A percentile compares a stretch with the other conserved stretches of the same genome.
These are phyloP conservation scores for Balanococcus diminutus DNA, from an alignment of 2,888 invertebrate species.

Conservation along the genomic window DNA sequence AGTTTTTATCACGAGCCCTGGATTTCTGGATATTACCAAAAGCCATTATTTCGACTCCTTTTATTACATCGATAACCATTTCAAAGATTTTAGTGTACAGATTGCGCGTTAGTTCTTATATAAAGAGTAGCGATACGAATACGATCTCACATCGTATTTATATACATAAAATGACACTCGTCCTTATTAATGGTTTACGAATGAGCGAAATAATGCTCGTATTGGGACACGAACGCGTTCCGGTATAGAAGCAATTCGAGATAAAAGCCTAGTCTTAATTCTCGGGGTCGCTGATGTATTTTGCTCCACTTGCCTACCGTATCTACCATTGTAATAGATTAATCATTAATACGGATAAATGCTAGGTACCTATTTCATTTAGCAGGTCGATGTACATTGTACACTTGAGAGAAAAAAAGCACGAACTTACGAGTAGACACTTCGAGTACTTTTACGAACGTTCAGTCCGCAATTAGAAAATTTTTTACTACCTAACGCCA, in stretches of 20 bases:
- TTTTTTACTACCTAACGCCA: neutral
- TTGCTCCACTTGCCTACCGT: neutral
- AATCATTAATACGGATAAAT: conserved; percentile 13
- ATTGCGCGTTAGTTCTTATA: conserved; percentile 15
- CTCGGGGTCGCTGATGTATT: conserved; percentile 31
- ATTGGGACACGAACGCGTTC: conserved; percentile 12
- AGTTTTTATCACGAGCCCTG: neutral
- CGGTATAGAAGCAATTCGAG: conserved; percentile 22
- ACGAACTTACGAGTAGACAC: neutral
- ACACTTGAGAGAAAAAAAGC: neutral
- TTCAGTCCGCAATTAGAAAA: neutral
- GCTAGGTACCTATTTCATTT: neutral
- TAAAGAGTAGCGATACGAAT: conserved; percentile 1
- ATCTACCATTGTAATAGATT: neutral
- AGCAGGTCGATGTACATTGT: neutral
- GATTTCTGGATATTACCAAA: too few species aligned
- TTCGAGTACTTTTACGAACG: neutral
- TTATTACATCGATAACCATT: neutral
- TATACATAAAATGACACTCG: conserved; percentile 17
- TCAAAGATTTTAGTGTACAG: neutral
- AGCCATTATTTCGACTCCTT: neutral
- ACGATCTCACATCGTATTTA: neutral
- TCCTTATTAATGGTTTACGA: conserved; percentile 31
- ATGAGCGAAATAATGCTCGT: neutral
- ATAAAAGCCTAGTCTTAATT: conserved; percentile 24